Percentiles rank a stretch among this genome's conserved stretches.
phyloP scores from a whole-genome alignment of 2,113 vertebrate genomes.

The Rhodinocichla rosea region DNA sequence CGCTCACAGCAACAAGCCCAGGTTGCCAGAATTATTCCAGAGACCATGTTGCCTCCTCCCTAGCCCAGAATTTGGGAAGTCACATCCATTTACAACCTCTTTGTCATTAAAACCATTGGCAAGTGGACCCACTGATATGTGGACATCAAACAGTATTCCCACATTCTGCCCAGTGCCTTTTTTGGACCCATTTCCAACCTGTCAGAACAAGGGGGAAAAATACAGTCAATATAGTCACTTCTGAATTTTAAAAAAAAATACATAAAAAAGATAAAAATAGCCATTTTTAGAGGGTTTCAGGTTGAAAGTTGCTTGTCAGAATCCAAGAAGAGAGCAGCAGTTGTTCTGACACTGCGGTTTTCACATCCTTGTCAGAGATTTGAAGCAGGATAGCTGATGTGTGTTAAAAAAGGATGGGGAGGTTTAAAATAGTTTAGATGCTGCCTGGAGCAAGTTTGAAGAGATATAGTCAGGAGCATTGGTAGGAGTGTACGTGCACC shows the following conservation, averaged over 20 bases:
- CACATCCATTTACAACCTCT: background rate
- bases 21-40: background rate
- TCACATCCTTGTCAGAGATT: conserved; percentile 78
- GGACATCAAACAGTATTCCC: background rate
- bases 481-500: conserved; percentile 54
- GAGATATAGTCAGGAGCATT: conserved; percentile 56
- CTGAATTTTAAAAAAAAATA: background rate
- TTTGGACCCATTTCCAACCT: background rate
- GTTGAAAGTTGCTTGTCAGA: conserved; percentile 73
- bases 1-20: background rate
- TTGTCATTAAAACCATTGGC: background rate
- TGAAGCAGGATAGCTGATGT: conserved; percentile 74
- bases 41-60: background rate
- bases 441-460: conserved; percentile 64
- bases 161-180: background rate
- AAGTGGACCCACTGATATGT: background rate
- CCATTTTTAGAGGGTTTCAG: conserved; percentile 66
- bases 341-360: conserved; percentile 79
- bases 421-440: conserved; percentile 78
- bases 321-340: conserved; percentile 75
- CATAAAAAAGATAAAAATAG: conserved; percentile 50
- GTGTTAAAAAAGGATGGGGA: conserved; percentile 71
- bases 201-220: background rate
- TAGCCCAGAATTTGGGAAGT: background rate
- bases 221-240: conserved; percentile 39